Evolutionary conservation across 2,113 vertebrate genomes (phyloP).

Genomic region (Melierax canorus): DNA sequence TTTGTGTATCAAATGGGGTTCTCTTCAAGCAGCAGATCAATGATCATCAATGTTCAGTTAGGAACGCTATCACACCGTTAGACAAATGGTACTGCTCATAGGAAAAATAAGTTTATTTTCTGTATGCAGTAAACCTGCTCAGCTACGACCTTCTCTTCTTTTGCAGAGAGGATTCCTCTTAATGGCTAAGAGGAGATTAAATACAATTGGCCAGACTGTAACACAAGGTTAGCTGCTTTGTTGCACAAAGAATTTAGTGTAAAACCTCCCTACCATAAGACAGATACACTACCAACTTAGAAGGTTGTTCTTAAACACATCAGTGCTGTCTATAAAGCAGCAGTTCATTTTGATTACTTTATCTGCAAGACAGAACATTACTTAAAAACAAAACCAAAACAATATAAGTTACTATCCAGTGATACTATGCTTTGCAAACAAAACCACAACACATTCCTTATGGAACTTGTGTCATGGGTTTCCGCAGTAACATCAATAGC

Average conservation of each 20-base stretch:
- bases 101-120: neutral
- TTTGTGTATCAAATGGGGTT: neutral
- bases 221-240: neutral
- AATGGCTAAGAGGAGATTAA: neutral
- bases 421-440: neutral
- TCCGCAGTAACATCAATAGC: neutral
- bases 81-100: neutral
- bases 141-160: neutral
- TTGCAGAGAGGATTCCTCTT: neutral
- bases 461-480: neutral
- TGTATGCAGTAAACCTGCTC: neutral
- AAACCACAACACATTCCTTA: neutral
- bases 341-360: neutral
- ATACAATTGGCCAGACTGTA: neutral
- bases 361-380: neutral
- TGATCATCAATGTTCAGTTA: neutral
- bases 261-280: neutral
- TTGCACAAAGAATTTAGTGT: neutral
- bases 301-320: neutral
- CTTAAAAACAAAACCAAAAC: neutral
- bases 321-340: neutral
- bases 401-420: neutral
- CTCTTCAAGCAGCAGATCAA: neutral
- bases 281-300: neutral
- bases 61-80: neutral